Evolutionary conservation across 92 coral and sea anemone species (phyloP).

Genomic region (Meandrina meandrites): DNA sequence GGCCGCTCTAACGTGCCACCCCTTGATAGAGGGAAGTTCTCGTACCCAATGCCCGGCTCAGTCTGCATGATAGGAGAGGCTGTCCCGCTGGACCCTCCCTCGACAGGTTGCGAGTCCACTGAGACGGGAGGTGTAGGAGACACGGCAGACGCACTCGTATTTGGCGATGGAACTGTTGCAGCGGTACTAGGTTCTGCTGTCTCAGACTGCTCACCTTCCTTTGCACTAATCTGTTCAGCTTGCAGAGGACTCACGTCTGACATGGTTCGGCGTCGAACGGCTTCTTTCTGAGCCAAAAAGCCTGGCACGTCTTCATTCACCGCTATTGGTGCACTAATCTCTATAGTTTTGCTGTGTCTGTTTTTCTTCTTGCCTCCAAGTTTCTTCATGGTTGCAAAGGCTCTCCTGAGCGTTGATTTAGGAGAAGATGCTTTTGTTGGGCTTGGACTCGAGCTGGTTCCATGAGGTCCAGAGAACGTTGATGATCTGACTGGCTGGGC

Average conservation of each 20-base stretch:
- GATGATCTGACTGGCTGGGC: constrained; percentile 1
- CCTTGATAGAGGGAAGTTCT: constrained; percentile 86
- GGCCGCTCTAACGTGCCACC: constrained; percentile 71
- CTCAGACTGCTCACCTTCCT: not conserved
- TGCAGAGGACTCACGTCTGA: constrained; percentile 19
- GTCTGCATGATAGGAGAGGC: constrained; percentile 64
- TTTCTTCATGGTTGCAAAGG: constrained; percentile 73
- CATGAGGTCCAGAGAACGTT: constrained; percentile 25
- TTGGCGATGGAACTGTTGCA: not conserved
- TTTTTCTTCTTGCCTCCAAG: constrained; percentile 73
- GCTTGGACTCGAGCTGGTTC: constrained; percentile 17
- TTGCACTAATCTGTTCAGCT: not conserved
- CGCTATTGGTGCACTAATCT: constrained; percentile 80
- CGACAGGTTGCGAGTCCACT: constrained; percentile 4
- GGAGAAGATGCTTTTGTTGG: constrained; percentile 54
- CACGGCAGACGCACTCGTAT: not conserved
- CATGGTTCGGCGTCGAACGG: constrained; percentile 32
- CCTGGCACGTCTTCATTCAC: constrained; percentile 75
- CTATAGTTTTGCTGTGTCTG: constrained; percentile 64
- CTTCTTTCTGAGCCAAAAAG: constrained; percentile 51
- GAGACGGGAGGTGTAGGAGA: constrained; percentile 8
- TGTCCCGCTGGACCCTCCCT: constrained; percentile 5
- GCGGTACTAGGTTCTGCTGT: not conserved
- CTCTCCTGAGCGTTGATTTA: constrained; percentile 71
- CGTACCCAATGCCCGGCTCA: constrained; percentile 63